Base-by-base conservation (phyloP, 2,797 vertebrate species). In the Carduelis carduelis region DNA sequence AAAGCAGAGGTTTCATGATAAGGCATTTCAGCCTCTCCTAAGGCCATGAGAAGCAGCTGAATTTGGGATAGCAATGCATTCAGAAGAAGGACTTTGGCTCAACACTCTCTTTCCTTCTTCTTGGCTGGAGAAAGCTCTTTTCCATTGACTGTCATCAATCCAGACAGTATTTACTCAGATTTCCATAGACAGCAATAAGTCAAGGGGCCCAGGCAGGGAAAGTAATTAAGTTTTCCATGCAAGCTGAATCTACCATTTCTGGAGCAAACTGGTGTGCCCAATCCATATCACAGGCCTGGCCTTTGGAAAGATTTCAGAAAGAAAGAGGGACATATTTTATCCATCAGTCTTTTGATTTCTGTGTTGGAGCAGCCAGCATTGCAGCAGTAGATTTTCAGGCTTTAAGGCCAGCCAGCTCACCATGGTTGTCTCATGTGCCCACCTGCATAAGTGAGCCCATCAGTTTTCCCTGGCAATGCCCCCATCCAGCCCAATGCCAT, bases 51-150 rank as follows among this genome's bases (percentile, higher is more conserved):
- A 23, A 76, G 37, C 34, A 71, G 60, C 39, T 69, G 65, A 52
- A 60, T 83, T 52, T 50, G 63, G 72, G 66, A 81, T 11, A 89
- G 53, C 32, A 79, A 10, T 30, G 26, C 19, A 60, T 39, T 11
- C 77, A 86, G 70, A 69, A 30, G 43, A 68, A 80, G 53, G 46
- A 57, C 46, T 89, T 92, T 85, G 79, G 53, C 79, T 95, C 57
- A 53, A 34, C 8, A 20, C 4, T 60, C 14, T 27, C 21, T 43
- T 89, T 92, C n/a, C 87, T 71, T 55, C 74, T 84, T 90, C 57
- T 87, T 93, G 92, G 84, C 87, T 83, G 72, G 11, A 78, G 41
- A 64, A 14, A 78, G 20, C 14, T 49, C 37, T 90, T 96, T 93
- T 88, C 94, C 87, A 92, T 5, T 44, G 39, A 41, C 49, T 77